A percentile compares a stretch with the other conserved stretches of the same genome.
Evolutionary conservation across 2,797 vertebrate species (phyloP).

Genomic region (Phataginus tricuspis): DNA sequence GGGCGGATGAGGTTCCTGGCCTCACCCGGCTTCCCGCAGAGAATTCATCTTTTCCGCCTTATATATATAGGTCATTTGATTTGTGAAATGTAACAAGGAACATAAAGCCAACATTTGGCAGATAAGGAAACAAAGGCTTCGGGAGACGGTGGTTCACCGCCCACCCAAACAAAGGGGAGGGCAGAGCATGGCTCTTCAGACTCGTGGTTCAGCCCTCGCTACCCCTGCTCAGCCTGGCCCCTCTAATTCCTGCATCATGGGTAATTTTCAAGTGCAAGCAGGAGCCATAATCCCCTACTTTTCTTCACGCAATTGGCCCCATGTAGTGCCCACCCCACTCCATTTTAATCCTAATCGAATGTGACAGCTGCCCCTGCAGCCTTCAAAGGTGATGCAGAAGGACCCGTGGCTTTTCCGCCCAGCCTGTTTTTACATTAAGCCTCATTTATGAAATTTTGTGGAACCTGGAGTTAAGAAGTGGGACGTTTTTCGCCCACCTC

Average conservation of each 20-base stretch:
- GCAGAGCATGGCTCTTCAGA: too few species aligned
- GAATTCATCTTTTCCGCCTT: background rate
- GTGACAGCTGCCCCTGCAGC: background rate
- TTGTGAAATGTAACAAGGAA: background rate
- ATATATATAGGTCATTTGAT: too few species aligned
- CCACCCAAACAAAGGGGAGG: background rate
- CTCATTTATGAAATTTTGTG: background rate
- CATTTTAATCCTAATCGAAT: background rate
- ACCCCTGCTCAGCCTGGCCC: fast-evolving
- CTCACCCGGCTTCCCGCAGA: background rate
- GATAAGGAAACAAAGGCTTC: background rate
- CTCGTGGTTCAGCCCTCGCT: background rate
- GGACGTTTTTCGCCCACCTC: background rate
- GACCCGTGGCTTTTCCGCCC: fast-evolving
- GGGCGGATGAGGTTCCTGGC: too few species aligned
- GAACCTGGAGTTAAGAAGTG: background rate
- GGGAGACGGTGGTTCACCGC: background rate
- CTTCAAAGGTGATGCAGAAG: background rate
- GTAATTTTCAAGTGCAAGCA: background rate
- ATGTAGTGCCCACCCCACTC: background rate
- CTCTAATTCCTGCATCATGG: fast-evolving
- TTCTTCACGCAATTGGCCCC: background rate
- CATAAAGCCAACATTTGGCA: background rate
- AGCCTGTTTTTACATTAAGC: background rate
- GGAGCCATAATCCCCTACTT: background rate